Evolutionary conservation across 1,140 invertebrate species (phyloP).

Genomic region (Drosophila sp.): DNA sequence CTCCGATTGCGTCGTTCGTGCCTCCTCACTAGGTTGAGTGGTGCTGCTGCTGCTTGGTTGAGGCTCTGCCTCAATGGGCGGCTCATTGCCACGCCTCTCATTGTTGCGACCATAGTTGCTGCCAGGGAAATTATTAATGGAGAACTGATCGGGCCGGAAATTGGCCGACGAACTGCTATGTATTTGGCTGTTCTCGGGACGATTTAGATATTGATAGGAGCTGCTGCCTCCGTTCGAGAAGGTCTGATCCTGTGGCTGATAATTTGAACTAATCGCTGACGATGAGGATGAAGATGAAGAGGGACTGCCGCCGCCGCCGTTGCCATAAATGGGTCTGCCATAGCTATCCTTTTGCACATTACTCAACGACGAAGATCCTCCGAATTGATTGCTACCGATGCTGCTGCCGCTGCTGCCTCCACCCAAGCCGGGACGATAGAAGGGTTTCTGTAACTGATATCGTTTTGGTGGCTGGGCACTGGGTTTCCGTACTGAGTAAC

Average conservation of each 20-base stretch:
- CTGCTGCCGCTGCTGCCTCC: conserved; percentile 24
- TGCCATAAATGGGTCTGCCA: conserved; percentile 71
- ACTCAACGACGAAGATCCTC: conserved; percentile 20
- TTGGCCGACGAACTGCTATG: conserved; percentile 56
- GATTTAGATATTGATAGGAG: conserved; percentile 79
- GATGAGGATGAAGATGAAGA: conserved; percentile 14
- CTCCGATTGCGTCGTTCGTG: conserved; percentile 59
- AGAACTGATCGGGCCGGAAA: conserved; percentile 75
- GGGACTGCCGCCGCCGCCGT: conserved; percentile 29
- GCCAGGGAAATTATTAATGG: conserved; percentile 73
- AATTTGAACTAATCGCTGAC: conserved; percentile 72
- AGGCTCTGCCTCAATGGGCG: conserved; percentile 68
- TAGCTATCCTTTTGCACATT: conserved; percentile 69
- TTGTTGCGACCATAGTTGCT: conserved; percentile 80
- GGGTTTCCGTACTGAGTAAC: conserved; percentile 77
- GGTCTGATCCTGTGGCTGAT: conserved; percentile 69
- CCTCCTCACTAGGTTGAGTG: conserved; percentile 69
- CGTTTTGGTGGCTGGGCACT: conserved; percentile 79
- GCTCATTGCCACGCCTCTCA: conserved; percentile 71
- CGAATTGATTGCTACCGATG: conserved; percentile 34
- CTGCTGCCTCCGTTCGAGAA: conserved; percentile 61
- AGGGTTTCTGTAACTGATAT: conserved; percentile 79
- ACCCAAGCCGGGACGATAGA: conserved; percentile 62
- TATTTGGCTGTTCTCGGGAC: conserved; percentile 69
- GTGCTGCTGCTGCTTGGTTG: conserved; percentile 53